A percentile compares a stretch with the other conserved stretches of the same genome.
Evolutionary conservation across 1,140 invertebrate genomes (phyloP).

Genomic region (Plodia interpunctella): DNA sequence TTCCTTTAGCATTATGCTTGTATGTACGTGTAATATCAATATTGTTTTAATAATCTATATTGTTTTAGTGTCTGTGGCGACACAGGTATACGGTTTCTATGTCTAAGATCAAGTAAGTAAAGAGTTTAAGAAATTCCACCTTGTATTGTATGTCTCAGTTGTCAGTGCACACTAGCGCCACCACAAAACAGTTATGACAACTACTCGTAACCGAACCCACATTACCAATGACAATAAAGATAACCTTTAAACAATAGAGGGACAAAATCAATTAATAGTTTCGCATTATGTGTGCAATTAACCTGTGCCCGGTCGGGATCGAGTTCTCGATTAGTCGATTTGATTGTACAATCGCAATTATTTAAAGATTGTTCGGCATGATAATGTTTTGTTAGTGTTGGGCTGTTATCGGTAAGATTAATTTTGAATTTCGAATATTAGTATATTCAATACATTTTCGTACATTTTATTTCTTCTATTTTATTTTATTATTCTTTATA

Average conservation of each 20-base stretch:
- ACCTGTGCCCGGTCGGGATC: conserved; percentile 37
- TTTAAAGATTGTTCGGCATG: conserved; percentile 35
- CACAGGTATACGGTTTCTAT: too few species aligned
- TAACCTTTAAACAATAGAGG: conserved; percentile 15
- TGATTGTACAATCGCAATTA: conserved; percentile 33
- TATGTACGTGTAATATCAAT: too few species aligned
- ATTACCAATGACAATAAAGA: conserved; percentile 23
- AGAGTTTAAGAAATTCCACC: too few species aligned
- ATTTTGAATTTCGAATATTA: neutral
- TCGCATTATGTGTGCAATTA: conserved; percentile 50
- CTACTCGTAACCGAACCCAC: neutral
- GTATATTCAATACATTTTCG: neutral
- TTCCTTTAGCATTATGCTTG: too few species aligned
- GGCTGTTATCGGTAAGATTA: neutral
- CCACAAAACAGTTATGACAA: neutral
- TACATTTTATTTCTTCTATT: too few species aligned
- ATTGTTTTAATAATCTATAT: too few species aligned
- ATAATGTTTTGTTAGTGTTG: conserved; percentile 15
- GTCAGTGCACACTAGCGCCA: neutral
- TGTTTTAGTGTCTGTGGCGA: too few species aligned
- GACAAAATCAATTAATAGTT: conserved; percentile 65
- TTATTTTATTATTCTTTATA: too few species aligned
- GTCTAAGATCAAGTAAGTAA: too few species aligned
- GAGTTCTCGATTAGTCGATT: conserved; percentile 15
- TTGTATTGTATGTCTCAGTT: too few species aligned